phyloP scores from a whole-genome alignment of 2,797 vertebrate genomes.

The Sylvia borin region DNA sequence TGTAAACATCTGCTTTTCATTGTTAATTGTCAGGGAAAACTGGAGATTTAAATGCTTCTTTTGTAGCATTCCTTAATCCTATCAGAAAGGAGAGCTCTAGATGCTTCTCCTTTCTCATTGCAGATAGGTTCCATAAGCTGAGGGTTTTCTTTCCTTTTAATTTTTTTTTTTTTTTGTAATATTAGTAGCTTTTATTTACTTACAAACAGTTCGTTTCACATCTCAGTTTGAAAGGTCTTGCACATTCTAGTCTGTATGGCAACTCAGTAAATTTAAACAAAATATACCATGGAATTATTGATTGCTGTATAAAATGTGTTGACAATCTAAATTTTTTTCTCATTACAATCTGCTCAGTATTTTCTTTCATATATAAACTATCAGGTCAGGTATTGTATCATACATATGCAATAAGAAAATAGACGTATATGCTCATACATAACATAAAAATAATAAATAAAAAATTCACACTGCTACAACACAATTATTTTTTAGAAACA shows the following conservation, averaged over 20 bases:
- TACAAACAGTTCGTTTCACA: conserved; percentile 38
- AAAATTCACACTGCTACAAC: neutral
- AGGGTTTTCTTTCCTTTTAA: neutral
- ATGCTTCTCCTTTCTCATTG: conserved; percentile 56
- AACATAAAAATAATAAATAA: conserved; percentile 12
- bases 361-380: conserved; percentile 44
- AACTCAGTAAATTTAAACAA: conserved; percentile 53
- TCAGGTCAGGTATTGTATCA: neutral
- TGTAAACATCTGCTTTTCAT: conserved; percentile 84
- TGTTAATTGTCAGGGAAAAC: conserved; percentile 81
- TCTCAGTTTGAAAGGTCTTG: conserved; percentile 39
- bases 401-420: conserved; percentile 4
- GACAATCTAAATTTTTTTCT: conserved; percentile 34
- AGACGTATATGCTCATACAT: neutral
- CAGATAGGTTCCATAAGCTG: conserved; percentile 43
- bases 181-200: conserved; percentile 45
- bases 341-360: conserved; percentile 18
- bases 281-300: conserved; percentile 3
- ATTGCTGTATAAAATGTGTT: conserved; percentile 20
- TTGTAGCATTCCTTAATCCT: conserved; percentile 76
- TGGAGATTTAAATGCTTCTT: conserved; percentile 73
- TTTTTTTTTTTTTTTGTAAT: neutral
- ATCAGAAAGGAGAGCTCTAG: conserved; percentile 70
- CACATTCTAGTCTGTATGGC: neutral
- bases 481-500: neutral